Conservation (phyloP, 2,797 vertebrate genomes). For the Mormyrus hasselquistii region DNA sequence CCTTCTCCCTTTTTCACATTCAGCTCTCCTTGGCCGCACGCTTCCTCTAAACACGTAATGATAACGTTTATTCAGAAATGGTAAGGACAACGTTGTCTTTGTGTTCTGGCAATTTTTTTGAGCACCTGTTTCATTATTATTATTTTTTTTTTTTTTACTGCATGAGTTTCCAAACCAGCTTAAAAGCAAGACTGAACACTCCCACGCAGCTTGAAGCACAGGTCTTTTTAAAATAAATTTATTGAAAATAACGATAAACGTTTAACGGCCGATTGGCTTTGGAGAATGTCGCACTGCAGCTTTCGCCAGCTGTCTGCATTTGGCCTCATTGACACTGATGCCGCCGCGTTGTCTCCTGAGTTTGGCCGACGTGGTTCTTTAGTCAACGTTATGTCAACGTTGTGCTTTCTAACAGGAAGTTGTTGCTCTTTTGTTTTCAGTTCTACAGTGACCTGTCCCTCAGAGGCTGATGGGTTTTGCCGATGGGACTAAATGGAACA, state of each 20-base stretch:
- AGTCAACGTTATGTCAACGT: background rate
- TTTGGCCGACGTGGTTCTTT: background rate
- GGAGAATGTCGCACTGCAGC: slow-evolving; percentile 75
- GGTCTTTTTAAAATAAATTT: slow-evolving; percentile 11
- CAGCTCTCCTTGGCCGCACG: slow-evolving; percentile 78
- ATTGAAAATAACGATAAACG: background rate
- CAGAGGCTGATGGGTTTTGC: background rate
- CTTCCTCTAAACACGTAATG: slow-evolving; percentile 82
- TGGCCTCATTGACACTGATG: slow-evolving; percentile 16
- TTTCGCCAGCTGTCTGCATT: slow-evolving; percentile 39
- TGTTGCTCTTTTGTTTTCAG: background rate
- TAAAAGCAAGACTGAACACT: slow-evolving; percentile 36
- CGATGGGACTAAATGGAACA: background rate
- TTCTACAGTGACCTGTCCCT: background rate
- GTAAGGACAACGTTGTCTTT: slow-evolving; percentile 70
- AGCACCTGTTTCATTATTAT: slow-evolving; percentile 30
- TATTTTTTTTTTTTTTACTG: slow-evolving; percentile 29
- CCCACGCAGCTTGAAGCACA: slow-evolving; percentile 47
- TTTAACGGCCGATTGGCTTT: slow-evolving; percentile 60
- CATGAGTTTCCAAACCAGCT: slow-evolving; percentile 53
- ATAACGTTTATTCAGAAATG: slow-evolving; percentile 85
- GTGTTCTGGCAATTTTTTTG: slow-evolving; percentile 56
- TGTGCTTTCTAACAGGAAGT: background rate
- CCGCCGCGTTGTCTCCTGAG: background rate
- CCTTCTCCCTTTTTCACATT: slow-evolving; percentile 72